Conservation (phyloP, 2,113 vertebrate genomes). For the Chloropsis cyanopogon region DNA sequence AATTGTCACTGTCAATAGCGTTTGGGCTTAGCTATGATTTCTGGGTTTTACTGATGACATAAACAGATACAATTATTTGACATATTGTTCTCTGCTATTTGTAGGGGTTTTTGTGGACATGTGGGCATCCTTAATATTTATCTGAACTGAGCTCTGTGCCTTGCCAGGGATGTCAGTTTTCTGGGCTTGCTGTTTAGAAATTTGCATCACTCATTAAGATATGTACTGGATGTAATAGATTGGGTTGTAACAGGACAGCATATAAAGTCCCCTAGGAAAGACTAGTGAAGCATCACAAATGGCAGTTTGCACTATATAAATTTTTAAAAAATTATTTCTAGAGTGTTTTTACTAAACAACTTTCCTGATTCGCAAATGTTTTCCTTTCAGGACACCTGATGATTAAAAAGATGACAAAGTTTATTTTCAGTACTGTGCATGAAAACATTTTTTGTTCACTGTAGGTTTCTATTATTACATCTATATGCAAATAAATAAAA, state of each 20-base stretch:
- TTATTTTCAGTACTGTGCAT: neutral
- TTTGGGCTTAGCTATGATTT: neutral
- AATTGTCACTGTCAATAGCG: neutral
- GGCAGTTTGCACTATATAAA: neutral
- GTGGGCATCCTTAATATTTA: neutral
- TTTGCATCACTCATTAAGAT: neutral
- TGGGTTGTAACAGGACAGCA: neutral
- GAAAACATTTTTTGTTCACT: neutral
- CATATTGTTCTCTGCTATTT: neutral
- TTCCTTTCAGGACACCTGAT: neutral
- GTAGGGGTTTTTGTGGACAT: neutral
- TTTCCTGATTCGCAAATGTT: neutral
- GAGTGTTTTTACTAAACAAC: neutral
- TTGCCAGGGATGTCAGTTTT: neutral
- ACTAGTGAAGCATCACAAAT: neutral
- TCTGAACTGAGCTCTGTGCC: neutral
- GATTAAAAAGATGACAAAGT: neutral
- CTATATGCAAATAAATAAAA: neutral
- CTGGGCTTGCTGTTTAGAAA: neutral
- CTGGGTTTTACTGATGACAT: neutral
- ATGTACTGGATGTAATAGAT: neutral
- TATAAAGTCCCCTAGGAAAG: neutral
- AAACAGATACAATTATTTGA: neutral
- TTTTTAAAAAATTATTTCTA: neutral
- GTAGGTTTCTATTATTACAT: neutral